Conservation (phyloP, 2,888 invertebrate species). For the Diplolepis rosae region DNA sequence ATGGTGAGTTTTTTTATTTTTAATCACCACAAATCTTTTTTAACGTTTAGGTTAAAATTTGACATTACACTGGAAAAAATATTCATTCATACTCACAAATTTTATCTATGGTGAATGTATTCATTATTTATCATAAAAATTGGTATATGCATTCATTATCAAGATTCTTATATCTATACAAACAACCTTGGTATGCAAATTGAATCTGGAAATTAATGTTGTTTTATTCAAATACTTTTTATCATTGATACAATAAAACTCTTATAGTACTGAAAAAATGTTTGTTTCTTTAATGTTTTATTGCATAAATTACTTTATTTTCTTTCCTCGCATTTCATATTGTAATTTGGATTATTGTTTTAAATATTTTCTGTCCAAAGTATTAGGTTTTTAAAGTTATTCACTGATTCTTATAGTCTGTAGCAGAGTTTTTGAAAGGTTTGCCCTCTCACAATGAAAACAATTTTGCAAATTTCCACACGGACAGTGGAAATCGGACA, state of each 20-base stretch:
- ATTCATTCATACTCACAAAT: not conserved
- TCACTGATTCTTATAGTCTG: slow-evolving; percentile 78
- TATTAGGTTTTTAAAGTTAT: not conserved
- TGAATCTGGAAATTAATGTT: not conserved
- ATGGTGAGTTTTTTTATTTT: slow-evolving; percentile 10
- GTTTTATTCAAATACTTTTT: not conserved
- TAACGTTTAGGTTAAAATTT: not conserved
- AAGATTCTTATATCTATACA: not conserved
- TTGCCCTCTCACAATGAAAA: slow-evolving; percentile 92
- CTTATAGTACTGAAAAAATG: no score
- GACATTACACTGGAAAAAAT: not conserved
- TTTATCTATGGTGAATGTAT: not conserved
- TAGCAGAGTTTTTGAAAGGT: slow-evolving; percentile 92
- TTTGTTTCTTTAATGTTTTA: no score
- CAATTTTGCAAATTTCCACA: slow-evolving; percentile 93
- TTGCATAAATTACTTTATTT: no score
- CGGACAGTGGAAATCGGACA: slow-evolving; percentile 87
- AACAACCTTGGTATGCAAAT: not conserved
- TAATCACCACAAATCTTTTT: not conserved
- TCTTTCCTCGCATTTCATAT: not conserved
- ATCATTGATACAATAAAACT: not conserved
- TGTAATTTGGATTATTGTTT: not conserved
- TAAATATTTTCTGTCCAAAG: not conserved
- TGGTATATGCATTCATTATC: not conserved
- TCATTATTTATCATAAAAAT: not conserved